Evolutionary conservation across 2,888 invertebrate species (phyloP), one percentile per base, ranked within the genome.

Genomic region (Cetonia aurata): DNA sequence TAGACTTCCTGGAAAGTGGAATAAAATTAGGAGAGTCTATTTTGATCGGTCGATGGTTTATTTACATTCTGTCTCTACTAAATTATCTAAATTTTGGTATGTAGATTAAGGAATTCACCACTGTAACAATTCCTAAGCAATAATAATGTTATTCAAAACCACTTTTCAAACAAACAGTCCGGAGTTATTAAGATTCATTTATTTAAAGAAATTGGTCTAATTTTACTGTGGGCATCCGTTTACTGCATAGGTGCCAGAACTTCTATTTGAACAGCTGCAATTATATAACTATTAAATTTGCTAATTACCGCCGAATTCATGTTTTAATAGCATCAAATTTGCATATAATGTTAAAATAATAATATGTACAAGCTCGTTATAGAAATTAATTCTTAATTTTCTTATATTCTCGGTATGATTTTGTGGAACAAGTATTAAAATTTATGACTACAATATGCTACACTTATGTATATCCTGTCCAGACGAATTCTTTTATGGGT

Each of bases 341-440:
- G 50, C 62, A 65, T 65, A 65, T 50, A 50, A 62, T 62, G 62
- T 62, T 50, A 48, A 62, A 62, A 48, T 62, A 62, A 62, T 62
- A 62, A 59, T 62, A 37, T 65, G 62, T 46, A 37, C 15, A 46
- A 15, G 62, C 50, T 65, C 19, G 62, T 65, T 65, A 65, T 65
- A 37, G 50, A 65, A 41, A 65, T 65, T 65, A 65, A 65, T 65
- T 65, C 50, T 50, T 50, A 50, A 1, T 25, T 62, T 62, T 50
- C n/a, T 44, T 48, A 48, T 37, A 50, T 65, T 65, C 50, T 50
- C 6, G 6, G 33, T 50, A 50, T n/a, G 50, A 65, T 65, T 65
- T 65, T 65, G 50, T 65, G 17, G 62, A 65, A 50, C 19, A 52
- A 41, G 9, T 50, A 50, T 19, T 65, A 50, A 52, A 65, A 65